Conservation (phyloP, 2,113 vertebrate species). For the Thryonomys swinderianus region DNA sequence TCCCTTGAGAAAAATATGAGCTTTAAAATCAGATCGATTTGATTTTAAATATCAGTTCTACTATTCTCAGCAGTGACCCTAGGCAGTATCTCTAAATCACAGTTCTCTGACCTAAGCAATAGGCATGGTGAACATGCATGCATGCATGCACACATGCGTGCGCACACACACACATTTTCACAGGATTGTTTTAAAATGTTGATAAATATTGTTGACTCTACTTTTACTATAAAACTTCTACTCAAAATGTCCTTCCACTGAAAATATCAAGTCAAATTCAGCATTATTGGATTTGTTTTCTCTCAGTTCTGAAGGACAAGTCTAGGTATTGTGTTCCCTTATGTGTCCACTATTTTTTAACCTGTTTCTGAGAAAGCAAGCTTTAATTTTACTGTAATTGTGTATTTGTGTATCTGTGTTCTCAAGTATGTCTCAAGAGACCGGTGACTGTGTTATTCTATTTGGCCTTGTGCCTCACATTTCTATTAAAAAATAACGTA, state of each 20-base stretch:
- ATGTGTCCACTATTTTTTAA: no score
- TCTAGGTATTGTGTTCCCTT: not conserved
- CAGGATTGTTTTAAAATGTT: not conserved
- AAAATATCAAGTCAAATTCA: not conserved
- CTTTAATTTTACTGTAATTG: not conserved
- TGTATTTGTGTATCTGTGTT: not conserved
- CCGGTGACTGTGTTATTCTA: not conserved
- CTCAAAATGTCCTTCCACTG: not conserved
- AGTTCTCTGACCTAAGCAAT: not conserved
- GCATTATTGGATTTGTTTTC: not conserved
- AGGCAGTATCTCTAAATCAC: not conserved
- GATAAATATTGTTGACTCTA: not conserved
- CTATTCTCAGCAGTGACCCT: not conserved
- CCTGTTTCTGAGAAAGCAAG: not conserved
- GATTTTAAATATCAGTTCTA: not conserved
- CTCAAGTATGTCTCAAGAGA: not conserved
- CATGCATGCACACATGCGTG: no score
- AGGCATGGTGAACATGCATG: no score
- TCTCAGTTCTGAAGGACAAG: not conserved
- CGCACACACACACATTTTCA: not conserved
- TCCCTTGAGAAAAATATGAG: not conserved
- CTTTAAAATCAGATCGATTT: not conserved
- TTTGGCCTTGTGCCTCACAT: not conserved
- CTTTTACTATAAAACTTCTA: not conserved
- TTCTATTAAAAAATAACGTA: slow-evolving; percentile 13